Base-by-base conservation (phyloP, 1,140 invertebrate species). In the Chrysomallon squamiferum region DNA sequence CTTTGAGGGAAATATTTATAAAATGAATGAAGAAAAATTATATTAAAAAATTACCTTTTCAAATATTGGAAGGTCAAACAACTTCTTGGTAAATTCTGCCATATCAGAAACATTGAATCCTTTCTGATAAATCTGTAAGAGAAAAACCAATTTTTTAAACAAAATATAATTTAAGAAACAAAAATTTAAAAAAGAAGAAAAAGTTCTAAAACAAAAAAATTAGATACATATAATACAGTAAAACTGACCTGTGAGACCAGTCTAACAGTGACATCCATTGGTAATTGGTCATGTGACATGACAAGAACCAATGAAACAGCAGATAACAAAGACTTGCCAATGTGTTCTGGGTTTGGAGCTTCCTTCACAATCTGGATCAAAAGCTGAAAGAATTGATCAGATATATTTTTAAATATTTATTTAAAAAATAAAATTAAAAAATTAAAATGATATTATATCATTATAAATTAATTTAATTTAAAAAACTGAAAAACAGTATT, bases 61-160 rank as follows among this genome's bases (percentile, higher is more conserved):
- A 80, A 82, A 82, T n/a, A 80, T 52, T 33, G 76, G 70, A 9
- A 76, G 58, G 27, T 67, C 33, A 50, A 80, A 65, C 30, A 81
- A 43, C 11, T 64, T 57, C 47, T 54, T 59, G 7, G 75, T 68
- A 50, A 82, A 82, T 9, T 64, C 57, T 62, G 59, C 74, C 20
- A 81, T 35, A 18, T 68, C 33, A 1, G 66, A 50, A 9, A 60
- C 38, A 1, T 68, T 43, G 38, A 75, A 62, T 18, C 57, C 54
- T 3, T 43, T 33, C 3, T 54, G 13, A 50, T 60, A 66, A 27
- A 62, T 22, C 63, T 62, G 63, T 11, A 61, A 54, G 52, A 22
- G 18, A 56, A 52, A 35, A 38, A 62, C 1, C 3, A n/a, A n/a
- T n/a, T n/a, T n/a, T n/a, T n/a, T n/a, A n/a, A n/a, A n/a, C n/a